phyloP scores from a whole-genome alignment of 2,113 vertebrate genomes.

The human (Homo sapiens) region GRCh38 chr20:4298501-4299000 shows the following conservation, averaged over 20 bases:
- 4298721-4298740: neutral
- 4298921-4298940: neutral
- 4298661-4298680: neutral
- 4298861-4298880: neutral
- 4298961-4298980: neutral
- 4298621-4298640: neutral
- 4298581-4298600: neutral
- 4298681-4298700: neutral
- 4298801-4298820: neutral
- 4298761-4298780: neutral
- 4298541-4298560: neutral
- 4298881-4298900: neutral
- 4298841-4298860: neutral
- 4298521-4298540: neutral
- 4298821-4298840: neutral
- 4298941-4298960: neutral
- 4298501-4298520: neutral
- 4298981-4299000: neutral
- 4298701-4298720: neutral
- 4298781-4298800: neutral
- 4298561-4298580: neutral
- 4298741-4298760: neutral
- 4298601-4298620: neutral
- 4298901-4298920: neutral
- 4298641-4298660: fast-evolving